phyloP scores from a whole-genome alignment of 2,797 vertebrate species.

The Catostomus latipinnis region DNA sequence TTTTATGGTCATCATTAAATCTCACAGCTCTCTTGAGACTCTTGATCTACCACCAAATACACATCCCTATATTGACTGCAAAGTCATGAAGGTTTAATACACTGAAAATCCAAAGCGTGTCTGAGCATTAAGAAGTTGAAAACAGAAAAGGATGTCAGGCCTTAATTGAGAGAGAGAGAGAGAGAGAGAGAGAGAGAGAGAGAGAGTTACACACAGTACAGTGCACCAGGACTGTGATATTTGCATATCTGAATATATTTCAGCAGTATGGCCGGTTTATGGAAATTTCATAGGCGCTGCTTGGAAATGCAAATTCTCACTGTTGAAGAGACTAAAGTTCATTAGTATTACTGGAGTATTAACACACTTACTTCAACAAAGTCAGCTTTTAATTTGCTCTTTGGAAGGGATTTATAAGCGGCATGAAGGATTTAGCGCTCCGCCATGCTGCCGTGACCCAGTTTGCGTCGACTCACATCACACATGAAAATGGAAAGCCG shows the following conservation, averaged over 20 bases:
- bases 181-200: background rate
- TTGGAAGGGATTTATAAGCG: background rate
- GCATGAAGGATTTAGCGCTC: no score
- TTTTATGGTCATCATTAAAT: background rate
- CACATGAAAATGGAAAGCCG: no score
- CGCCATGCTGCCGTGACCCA: conserved; percentile 12
- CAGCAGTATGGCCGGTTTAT: background rate
- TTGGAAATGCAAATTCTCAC: conserved; percentile 36
- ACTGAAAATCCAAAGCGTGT: background rate
- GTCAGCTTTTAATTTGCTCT: conserved; percentile 26
- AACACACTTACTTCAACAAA: background rate
- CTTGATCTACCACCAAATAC: background rate
- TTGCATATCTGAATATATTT: conserved; percentile 33
- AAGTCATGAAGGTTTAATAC: background rate
- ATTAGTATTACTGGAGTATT: background rate
- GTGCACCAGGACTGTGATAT: conserved; percentile 1
- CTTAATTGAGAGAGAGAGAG: background rate
- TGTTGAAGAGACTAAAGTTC: conserved; percentile 14
- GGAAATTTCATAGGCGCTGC: background rate
- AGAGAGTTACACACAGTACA: background rate
- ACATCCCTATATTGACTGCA: background rate
- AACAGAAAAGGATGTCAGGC: background rate
- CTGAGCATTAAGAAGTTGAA: background rate
- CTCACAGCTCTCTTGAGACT: background rate
- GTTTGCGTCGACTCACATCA: conserved; percentile 9